These are phyloP conservation scores for Nymphalis polychloros DNA, from an alignment of 2,888 invertebrate species.

Conservation along the genomic window DNA sequence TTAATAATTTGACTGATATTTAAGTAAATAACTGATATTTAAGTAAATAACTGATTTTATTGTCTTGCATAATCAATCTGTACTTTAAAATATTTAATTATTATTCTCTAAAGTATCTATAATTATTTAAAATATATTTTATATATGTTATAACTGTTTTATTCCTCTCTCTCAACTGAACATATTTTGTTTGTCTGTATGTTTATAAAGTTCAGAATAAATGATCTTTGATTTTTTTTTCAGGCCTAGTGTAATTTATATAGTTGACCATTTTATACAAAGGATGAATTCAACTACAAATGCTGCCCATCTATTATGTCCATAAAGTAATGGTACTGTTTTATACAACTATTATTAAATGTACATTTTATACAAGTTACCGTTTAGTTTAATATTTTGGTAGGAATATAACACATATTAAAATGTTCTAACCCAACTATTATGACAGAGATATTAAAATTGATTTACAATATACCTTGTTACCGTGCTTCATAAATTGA, in stretches of 20 bases:
- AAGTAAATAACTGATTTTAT: too few species aligned
- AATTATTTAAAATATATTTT: too few species aligned
- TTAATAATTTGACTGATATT: too few species aligned
- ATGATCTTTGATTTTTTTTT: conserved; percentile 50
- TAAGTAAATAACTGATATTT: too few species aligned
- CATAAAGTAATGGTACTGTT: conserved; percentile 70
- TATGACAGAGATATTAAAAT: conserved; percentile 65
- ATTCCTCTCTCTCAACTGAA: too few species aligned
- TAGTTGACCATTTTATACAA: conserved; percentile 70
- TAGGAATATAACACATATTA: conserved; percentile 73
- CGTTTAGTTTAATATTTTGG: conserved; percentile 77
- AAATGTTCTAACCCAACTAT: conserved; percentile 73
- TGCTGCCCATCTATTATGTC: conserved; percentile 61
- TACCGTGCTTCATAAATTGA: conserved; percentile 80
- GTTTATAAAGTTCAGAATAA: neutral
- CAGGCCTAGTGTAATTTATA: conserved; percentile 71
- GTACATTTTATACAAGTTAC: conserved; percentile 82
- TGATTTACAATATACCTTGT: conserved; percentile 77
- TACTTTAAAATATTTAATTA: too few species aligned
- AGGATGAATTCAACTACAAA: conserved; percentile 67
- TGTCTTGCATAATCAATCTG: too few species aligned
- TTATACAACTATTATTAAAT: conserved; percentile 67
- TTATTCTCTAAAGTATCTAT: too few species aligned
- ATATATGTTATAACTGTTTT: too few species aligned
- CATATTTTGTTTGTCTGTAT: too few species aligned